Evolutionary conservation across 2,888 invertebrate genomes (phyloP).

Genomic region (Drosophila vallismaia): DNA sequence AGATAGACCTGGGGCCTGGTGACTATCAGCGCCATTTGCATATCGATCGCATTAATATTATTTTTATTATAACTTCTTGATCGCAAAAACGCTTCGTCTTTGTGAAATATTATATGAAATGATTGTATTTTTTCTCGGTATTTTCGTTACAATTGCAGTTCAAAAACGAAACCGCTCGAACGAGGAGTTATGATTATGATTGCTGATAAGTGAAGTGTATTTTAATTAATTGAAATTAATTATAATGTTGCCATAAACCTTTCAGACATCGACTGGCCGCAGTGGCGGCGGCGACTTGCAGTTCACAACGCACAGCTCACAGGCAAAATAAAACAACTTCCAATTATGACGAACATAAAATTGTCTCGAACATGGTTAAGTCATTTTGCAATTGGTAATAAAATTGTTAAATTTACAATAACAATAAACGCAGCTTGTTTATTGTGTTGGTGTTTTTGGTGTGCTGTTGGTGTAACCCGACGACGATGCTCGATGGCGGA

Average conservation of each 20-base stretch:
- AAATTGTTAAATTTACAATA: constrained; percentile 60
- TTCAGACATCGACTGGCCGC: constrained; percentile 33
- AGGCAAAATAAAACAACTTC: constrained; percentile 47
- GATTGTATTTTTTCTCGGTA: not conserved
- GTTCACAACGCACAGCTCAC: constrained; percentile 8
- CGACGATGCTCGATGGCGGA: not conserved
- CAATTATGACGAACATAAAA: constrained; percentile 68
- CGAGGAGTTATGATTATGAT: constrained; percentile 52
- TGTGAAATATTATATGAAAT: not conserved
- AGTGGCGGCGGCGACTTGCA: constrained; percentile 2
- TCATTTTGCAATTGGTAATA: constrained; percentile 62
- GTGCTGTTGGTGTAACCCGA: not conserved
- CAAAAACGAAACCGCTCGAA: constrained; percentile 39
- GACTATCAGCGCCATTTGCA: constrained; percentile 72
- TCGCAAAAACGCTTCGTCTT: constrained; percentile 4
- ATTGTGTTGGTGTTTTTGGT: constrained; percentile 18
- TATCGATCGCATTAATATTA: constrained; percentile 72
- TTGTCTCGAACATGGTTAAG: constrained; percentile 61
- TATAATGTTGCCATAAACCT: constrained; percentile 57
- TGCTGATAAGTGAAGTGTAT: constrained; percentile 64
- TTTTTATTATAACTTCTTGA: constrained; percentile 46
- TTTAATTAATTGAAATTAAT: constrained; percentile 77
- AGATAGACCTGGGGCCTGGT: constrained; percentile 22
- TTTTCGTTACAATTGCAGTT: constrained; percentile 31
- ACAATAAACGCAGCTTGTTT: constrained; percentile 53